Evolutionary conservation across 2,797 vertebrate species (phyloP).

Genomic region (Notolabrus celidotus): DNA sequence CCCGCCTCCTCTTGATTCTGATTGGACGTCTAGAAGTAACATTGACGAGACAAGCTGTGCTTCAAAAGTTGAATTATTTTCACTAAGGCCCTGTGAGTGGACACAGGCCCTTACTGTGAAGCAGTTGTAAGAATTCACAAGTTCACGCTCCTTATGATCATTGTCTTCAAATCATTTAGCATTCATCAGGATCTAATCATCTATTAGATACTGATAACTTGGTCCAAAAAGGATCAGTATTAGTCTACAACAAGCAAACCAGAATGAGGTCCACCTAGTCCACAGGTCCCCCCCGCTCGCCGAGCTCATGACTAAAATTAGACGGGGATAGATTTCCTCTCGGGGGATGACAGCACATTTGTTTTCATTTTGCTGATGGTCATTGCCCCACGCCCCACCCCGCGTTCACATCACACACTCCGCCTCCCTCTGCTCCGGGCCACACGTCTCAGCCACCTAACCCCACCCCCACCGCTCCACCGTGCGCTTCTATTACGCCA

Average conservation of each 20-base stretch:
- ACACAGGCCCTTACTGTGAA: too few relatives aligned
- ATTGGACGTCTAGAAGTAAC: too few relatives aligned
- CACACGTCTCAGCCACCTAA: slow-evolving; percentile 55
- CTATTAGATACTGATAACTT: not conserved
- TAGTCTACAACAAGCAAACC: not conserved
- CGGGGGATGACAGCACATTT: slow-evolving; percentile 80
- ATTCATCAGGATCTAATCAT: too few relatives aligned
- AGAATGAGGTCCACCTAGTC: slow-evolving; percentile 1
- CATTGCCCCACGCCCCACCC: slow-evolving; percentile 57
- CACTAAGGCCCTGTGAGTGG: too few relatives aligned
- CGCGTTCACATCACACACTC: slow-evolving; percentile 61
- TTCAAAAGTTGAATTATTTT: too few relatives aligned
- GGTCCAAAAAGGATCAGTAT: slow-evolving; percentile 3
- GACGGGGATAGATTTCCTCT: slow-evolving; percentile 78
- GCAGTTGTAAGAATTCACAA: too few relatives aligned
- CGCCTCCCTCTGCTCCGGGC: slow-evolving; percentile 43
- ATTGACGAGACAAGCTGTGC: too few relatives aligned
- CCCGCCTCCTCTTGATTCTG: too few relatives aligned
- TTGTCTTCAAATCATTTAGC: too few relatives aligned
- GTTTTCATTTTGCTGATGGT: slow-evolving; percentile 85
- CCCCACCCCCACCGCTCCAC: slow-evolving; percentile 18
- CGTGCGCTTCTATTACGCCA: slow-evolving; percentile 71
- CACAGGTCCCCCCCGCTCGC: slow-evolving; percentile 26
- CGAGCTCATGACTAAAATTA: slow-evolving; percentile 75
- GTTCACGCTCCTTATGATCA: too few relatives aligned